Conservation (phyloP, 2,113 vertebrate genomes). For the Eclectus roratus region DNA sequence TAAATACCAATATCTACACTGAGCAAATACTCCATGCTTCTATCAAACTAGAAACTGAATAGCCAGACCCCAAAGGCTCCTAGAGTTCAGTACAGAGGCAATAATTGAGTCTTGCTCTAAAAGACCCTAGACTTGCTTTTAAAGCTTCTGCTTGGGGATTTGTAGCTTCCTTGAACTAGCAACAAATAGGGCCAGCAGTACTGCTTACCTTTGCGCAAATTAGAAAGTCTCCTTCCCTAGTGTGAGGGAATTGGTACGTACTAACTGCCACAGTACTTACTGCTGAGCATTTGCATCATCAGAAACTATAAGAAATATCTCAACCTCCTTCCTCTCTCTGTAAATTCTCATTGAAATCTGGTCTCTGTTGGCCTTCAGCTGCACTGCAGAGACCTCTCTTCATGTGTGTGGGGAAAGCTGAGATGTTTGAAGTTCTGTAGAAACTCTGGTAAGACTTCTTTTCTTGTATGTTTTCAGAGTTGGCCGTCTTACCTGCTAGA, state of each 20-base stretch:
- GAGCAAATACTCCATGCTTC: not conserved
- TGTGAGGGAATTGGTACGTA: not conserved
- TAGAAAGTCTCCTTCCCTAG: not conserved
- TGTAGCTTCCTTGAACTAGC: not conserved
- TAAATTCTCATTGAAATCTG: not conserved
- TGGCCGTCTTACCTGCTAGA: not conserved
- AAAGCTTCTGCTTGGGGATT: not conserved
- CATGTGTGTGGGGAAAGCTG: not conserved
- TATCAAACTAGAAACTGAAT: not conserved
- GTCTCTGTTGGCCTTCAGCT: not conserved
- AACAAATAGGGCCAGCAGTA: not conserved
- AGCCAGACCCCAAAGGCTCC: not conserved
- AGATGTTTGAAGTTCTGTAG: not conserved
- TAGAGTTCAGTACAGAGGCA: not conserved
- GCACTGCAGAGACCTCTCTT: not conserved
- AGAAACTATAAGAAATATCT: not conserved
- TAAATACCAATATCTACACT: not conserved
- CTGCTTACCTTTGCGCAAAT: not conserved
- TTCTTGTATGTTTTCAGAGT: not conserved
- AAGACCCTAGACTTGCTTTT: not conserved
- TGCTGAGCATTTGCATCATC: not conserved
- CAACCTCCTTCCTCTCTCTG: not conserved
- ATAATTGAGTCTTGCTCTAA: not conserved
- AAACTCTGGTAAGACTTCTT: not conserved
- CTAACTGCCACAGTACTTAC: not conserved